Base-by-base conservation (phyloP, 2,113 vertebrate species). In the Mesitornis unicolor region DNA sequence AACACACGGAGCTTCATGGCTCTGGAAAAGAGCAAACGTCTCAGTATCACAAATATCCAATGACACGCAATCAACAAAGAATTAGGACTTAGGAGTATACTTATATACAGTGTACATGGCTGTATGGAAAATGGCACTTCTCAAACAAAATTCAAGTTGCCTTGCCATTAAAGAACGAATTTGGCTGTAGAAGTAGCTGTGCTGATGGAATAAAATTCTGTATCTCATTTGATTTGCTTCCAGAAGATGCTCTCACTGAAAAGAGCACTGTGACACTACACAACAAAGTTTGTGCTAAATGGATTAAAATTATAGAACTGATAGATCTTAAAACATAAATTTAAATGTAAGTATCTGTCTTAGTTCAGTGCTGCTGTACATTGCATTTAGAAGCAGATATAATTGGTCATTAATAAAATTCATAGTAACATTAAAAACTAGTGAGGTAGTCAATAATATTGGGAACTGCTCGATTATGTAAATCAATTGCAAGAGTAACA, bases 301-400 rank as follows among this genome's bases (percentile, higher is more conserved):
- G 69, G 94, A 78, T 93, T 89, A 93, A 90, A 96, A 95, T 90
- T 87, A 89, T 19, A 87, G 84, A 93, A 92, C 56, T 78, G 47
- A 77, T 54, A 92, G 79, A 67, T 87, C 56, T 84, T 50, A 87
- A 64, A 48, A 42, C 50, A 92, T 95, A 89, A 95, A 95, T 90
- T 88, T 90, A 84, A 89, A 81, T 78, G 42, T 57, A 94, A 93
- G 53, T 88, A 70, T 84, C 88, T 83, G 25, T 65, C 83, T 87
- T 80, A 77, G 59, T 63, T 90, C 89, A 84, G 18, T 63, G 80
- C 68, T 89, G 57, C 86, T 92, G 64, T 68, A 89, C 51, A 60
- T 81, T 77, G 64, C 89, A 93, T 90, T 87, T 93, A 78, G 84
- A 92, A 84, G 76, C 40, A 81, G 60, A 54, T 90, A 21, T 67